phyloP scores from a whole-genome alignment of 2,888 invertebrate genomes.

The Harpalus rufipes region DNA sequence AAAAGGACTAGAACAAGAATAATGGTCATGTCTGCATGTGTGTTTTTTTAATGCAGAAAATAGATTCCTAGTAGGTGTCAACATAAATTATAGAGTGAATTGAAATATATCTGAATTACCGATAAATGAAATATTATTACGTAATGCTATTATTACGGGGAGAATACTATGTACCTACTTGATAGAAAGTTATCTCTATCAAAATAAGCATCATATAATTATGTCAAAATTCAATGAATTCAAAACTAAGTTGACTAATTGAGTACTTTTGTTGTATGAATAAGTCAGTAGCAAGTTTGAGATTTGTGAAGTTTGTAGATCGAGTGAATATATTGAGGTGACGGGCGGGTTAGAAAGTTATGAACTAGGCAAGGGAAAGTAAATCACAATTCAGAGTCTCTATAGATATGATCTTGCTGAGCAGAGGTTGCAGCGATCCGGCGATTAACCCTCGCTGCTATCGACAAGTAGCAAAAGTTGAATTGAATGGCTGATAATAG shows the following conservation, averaged over 20 bases:
- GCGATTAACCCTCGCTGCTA: slow-evolving; percentile 53
- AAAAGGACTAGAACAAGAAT: too few relatives aligned
- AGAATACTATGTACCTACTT: too few relatives aligned
- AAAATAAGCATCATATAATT: neutral
- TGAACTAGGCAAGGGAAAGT: slow-evolving; percentile 30
- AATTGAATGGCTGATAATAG: slow-evolving; percentile 71
- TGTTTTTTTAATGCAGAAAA: too few relatives aligned
- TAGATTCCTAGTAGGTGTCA: too few relatives aligned
- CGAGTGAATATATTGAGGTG: slow-evolving; percentile 18
- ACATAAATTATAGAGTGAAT: too few relatives aligned
- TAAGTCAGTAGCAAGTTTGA: slow-evolving; percentile 11
- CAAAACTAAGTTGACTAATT: neutral
- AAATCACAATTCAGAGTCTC: slow-evolving; percentile 34
- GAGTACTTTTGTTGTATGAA: neutral
- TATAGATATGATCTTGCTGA: slow-evolving; percentile 32
- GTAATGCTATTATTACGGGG: too few relatives aligned
- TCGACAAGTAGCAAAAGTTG: slow-evolving; percentile 68
- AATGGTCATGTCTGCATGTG: too few relatives aligned
- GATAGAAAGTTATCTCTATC: too few relatives aligned
- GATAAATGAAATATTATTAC: too few relatives aligned
- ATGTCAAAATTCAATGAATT: neutral
- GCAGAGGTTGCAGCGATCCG: slow-evolving; percentile 10
- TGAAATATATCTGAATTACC: too few relatives aligned
- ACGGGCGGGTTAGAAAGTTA: slow-evolving; percentile 18
- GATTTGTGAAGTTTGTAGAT: neutral